These are phyloP conservation scores for Synanthedon myopaeformis DNA, from an alignment of 2,888 invertebrate genomes.

Conservation along the genomic window DNA sequence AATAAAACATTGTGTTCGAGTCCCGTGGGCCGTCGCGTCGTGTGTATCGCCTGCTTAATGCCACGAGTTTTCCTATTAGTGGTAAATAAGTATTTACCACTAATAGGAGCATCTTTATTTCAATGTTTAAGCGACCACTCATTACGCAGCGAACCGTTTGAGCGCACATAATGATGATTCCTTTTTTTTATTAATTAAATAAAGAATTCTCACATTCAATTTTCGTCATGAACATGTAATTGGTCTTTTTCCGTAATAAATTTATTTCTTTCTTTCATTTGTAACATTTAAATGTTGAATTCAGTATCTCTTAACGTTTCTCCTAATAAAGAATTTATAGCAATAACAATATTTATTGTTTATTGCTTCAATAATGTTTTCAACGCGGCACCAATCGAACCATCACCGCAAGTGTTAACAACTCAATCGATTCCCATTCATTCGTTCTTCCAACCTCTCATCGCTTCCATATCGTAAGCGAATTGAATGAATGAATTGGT, in stretches of 20 bases:
- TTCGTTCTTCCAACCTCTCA: conserved; percentile 28
- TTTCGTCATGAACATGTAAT: no score
- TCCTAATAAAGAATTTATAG: background rate
- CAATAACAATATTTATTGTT: background rate
- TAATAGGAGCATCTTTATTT: conserved; percentile 20
- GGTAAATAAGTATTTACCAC: no score
- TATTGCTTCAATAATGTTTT: conserved; percentile 1
- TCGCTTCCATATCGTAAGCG: conserved; percentile 18
- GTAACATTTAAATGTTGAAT: background rate
- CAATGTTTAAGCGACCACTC: conserved; percentile 3
- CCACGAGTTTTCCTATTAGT: conserved; percentile 42
- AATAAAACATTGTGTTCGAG: conserved; percentile 24
- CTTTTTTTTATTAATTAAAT: no score
- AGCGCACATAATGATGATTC: no score
- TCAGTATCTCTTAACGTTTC: background rate
- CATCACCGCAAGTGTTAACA: conserved; percentile 30
- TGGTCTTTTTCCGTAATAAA: no score
- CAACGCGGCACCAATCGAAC: background rate
- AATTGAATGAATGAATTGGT: conserved; percentile 16
- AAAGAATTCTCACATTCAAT: no score
- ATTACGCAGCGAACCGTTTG: background rate
- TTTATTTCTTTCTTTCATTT: no score
- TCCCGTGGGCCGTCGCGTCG: conserved; percentile 18
- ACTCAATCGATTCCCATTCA: conserved; percentile 32
- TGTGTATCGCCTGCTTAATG: conserved; percentile 22